Percentiles rank a stretch among this genome's conserved stretches.
These are phyloP conservation scores for Tipula vernalis DNA, from an alignment of 2,888 invertebrate species.

Conservation along the genomic window DNA sequence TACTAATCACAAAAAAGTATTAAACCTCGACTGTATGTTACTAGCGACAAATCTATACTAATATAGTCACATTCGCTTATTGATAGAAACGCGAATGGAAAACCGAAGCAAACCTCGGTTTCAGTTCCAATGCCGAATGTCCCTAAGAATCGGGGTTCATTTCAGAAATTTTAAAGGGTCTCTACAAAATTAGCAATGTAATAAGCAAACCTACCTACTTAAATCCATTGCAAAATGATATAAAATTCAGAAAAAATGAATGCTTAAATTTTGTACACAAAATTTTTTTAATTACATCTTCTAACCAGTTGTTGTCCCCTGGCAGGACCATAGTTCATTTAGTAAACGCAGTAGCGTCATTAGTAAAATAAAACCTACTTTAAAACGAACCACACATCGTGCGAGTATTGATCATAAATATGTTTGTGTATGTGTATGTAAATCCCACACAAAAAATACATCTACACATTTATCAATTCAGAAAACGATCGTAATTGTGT, in stretches of 20 bases:
- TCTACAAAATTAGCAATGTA: not conserved
- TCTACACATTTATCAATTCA: not conserved
- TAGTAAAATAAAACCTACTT: no score
- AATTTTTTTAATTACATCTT: no score
- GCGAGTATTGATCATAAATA: not conserved
- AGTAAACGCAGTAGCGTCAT: no score
- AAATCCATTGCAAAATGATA: no score
- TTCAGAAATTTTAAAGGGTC: not conserved
- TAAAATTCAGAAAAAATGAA: no score
- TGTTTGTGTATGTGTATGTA: not conserved
- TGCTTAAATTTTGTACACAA: no score
- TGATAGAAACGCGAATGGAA: not conserved
- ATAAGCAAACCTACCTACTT: no score
- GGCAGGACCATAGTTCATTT: no score
- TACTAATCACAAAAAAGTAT: not conserved
- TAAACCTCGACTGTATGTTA: not conserved
- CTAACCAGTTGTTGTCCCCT: no score
- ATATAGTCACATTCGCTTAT: not conserved
- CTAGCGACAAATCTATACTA: not conserved
- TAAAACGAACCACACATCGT: no score
- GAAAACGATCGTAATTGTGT: not conserved
- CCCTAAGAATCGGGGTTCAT: not conserved
- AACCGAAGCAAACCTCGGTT: not conserved
- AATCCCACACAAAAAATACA: no score
- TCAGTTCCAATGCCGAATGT: not conserved